Percentiles rank a stretch among this genome's conserved stretches.
phyloP scores from a whole-genome alignment of 2,888 invertebrate species.

The Noctua janthina region DNA sequence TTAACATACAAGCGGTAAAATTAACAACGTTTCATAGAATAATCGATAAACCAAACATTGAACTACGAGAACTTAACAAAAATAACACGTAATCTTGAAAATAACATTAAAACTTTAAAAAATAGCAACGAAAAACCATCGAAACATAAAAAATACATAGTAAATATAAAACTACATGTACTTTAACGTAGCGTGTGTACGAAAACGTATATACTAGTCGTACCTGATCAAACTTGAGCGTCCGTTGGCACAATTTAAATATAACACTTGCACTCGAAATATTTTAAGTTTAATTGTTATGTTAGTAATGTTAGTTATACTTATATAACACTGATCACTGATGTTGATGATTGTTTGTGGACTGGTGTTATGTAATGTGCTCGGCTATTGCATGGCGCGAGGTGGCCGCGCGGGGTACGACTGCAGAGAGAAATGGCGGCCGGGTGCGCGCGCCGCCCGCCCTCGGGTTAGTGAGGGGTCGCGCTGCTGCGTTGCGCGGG shows the following conservation, averaged over 20 bases:
- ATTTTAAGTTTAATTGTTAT: constrained; percentile 16
- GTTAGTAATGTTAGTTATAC: constrained; percentile 44
- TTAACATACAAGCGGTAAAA: constrained; percentile 54
- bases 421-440: constrained; percentile 88
- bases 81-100: constrained; percentile 26
- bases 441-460: constrained; percentile 87
- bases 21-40: constrained; percentile 55
- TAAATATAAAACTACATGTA: constrained; percentile 44
- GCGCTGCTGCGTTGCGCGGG: constrained; percentile 49
- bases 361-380: constrained; percentile 80
- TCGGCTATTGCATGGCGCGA: constrained; percentile 83
- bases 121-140: constrained; percentile 16
- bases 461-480: constrained; percentile 77
- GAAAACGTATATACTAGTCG: constrained; percentile 34
- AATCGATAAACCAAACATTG: constrained; percentile 66
- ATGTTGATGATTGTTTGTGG: constrained; percentile 66
- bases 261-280: constrained; percentile 47
- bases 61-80: constrained; percentile 36
- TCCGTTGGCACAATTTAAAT: constrained; percentile 45
- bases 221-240: constrained; percentile 58
- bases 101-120: constrained; percentile 11
- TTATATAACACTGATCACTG: constrained; percentile 63
- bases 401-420: constrained; percentile 82
- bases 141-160: constrained; percentile 12
- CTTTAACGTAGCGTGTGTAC: constrained; percentile 57